phyloP scores from a whole-genome alignment of 1,140 invertebrate genomes.

The Pseudomyrmex flavicornis region DNA sequence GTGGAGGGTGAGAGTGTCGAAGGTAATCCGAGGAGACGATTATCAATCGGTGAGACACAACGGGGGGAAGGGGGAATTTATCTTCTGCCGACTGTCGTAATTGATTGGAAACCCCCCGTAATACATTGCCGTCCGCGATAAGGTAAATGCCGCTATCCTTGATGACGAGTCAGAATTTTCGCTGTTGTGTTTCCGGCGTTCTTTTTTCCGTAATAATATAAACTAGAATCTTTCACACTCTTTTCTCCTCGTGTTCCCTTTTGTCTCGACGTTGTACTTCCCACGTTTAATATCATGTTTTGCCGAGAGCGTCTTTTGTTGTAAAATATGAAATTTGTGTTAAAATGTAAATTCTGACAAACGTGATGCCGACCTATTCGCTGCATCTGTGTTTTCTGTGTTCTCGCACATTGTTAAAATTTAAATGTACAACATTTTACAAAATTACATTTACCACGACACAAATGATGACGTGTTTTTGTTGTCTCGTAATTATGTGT shows the following conservation, averaged over 20 bases:
- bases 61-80: conserved; percentile 2
- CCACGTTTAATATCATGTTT: too few species aligned
- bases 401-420: too few species aligned
- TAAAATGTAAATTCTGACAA: background rate
- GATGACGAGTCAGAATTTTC: background rate
- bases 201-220: background rate
- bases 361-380: background rate
- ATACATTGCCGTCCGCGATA: conserved; percentile 19
- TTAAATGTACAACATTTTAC: too few species aligned
- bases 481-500: too few species aligned
- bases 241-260: background rate
- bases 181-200: background rate
- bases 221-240: background rate
- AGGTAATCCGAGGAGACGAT: conserved; percentile 42
- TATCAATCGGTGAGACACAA: conserved; percentile 39
- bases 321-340: background rate
- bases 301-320: too few species aligned
- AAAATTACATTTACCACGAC: too few species aligned
- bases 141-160: background rate
- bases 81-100: conserved; percentile 40
- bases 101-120: conserved; percentile 44
- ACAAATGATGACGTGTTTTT: too few species aligned
- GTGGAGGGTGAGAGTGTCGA: background rate
- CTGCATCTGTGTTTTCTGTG: too few species aligned
- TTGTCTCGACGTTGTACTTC: background rate